A percentile compares a stretch with the other conserved stretches of the same genome.
phyloP scores from a whole-genome alignment of 2,888 invertebrate genomes.

The Apoda limacodes region DNA sequence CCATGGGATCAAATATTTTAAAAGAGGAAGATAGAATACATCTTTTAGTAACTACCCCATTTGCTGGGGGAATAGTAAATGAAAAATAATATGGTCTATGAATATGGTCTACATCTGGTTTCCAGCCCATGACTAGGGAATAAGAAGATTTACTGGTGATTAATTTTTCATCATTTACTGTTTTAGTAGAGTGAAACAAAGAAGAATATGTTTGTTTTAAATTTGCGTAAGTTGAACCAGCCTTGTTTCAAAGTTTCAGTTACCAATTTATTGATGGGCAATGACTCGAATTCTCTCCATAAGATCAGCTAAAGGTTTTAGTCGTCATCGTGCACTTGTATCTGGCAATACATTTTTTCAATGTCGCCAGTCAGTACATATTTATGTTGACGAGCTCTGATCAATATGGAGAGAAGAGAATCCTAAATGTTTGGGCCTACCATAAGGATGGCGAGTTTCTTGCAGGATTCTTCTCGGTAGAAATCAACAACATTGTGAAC shows the following conservation, averaged over 20 bases:
- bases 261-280: constrained; percentile 10
- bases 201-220: constrained; percentile 11
- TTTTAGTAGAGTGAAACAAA: constrained; percentile 8
- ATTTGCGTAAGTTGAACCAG: constrained; percentile 16
- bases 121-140: constrained; percentile 21
- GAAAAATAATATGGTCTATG: no score
- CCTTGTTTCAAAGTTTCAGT: constrained; percentile 7
- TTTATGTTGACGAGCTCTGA: constrained; percentile 23
- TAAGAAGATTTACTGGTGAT: constrained; percentile 19
- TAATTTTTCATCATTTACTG: constrained; percentile 10
- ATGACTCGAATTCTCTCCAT: constrained; percentile 22
- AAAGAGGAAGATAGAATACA: constrained; percentile 8
- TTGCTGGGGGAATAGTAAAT: neutral
- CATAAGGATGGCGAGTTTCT: constrained; percentile 19
- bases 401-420: constrained; percentile 26
- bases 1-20: constrained; percentile 14
- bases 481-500: no score
- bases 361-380: constrained; percentile 31
- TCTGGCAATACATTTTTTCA: constrained; percentile 23
- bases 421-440: constrained; percentile 26
- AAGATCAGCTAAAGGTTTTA: constrained; percentile 30
- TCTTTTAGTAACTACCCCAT: constrained; percentile 6
- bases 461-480: no score
- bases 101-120: constrained; percentile 14
- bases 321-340: constrained; percentile 7